Percentiles rank a stretch among this genome's conserved stretches.
Evolutionary conservation across 2,888 invertebrate species (phyloP).

Genomic region (Parnassius glacialis): DNA sequence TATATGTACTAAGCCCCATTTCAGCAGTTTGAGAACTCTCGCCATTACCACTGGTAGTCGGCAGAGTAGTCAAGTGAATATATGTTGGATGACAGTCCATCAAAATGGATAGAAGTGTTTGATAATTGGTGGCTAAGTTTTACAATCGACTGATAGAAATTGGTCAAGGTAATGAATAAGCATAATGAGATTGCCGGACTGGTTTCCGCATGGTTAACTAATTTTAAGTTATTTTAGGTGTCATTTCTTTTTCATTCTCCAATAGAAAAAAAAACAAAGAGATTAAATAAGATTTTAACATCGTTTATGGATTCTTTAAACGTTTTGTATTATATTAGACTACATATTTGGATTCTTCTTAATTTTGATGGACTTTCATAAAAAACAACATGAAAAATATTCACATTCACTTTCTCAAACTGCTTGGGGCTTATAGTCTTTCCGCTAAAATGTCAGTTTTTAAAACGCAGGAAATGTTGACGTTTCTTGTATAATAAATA

Average conservation of each 20-base stretch:
- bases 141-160: background rate
- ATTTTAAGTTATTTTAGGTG: constrained; percentile 1
- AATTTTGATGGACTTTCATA: constrained; percentile 15
- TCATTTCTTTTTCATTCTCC: background rate
- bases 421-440: constrained; percentile 24
- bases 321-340: no score
- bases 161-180: no score
- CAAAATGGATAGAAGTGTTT: constrained; percentile 3
- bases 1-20: constrained; percentile 59
- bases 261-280: no score
- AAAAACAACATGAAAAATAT: constrained; percentile 4
- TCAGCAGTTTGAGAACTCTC: constrained; percentile 46
- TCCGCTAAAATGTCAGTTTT: constrained; percentile 6
- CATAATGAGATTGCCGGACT: background rate
- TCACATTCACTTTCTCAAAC: constrained; percentile 21
- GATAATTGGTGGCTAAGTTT: background rate
- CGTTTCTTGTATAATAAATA: constrained; percentile 4
- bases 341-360: background rate
- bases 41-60: background rate
- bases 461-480: constrained; percentile 6
- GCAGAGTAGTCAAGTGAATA: constrained; percentile 8
- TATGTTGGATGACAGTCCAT: constrained; percentile 3
- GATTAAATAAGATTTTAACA: no score
- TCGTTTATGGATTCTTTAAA: no score
- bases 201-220: background rate